Evolutionary conservation across 2,113 vertebrate species (phyloP), one percentile per base, ranked within the genome.

Genomic region (Hippolais icterina): DNA sequence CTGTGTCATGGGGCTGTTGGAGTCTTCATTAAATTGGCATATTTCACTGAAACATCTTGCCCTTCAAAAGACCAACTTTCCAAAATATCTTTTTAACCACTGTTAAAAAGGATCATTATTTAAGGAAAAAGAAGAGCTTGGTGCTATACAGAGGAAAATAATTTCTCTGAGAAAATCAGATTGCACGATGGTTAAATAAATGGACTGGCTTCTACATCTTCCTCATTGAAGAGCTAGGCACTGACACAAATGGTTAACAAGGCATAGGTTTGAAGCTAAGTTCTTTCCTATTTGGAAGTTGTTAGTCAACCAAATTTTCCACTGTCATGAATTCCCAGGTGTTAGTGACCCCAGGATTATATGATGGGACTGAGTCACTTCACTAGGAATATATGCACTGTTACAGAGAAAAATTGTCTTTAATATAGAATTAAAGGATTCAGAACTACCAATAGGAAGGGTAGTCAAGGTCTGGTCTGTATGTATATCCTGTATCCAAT

Each of bases 151-250:
- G 24, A 46, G 12, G 3, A 77, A 68, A 90, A 71, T 27, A 28
- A 41, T 46, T 68, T 64, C 11, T 41, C 29, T 2, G 6, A 29
- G 75, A 56, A 70, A 85, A 85, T 8, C 25, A 42, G 8, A 52
- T 27, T 31, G 10, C 6, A 14, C 0, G 0, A 68, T 59, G 5
- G 17, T 8, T 69, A 70, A 69, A 78, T 15, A 81, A 80, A 50
- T 21, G 3, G 8, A 65, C 2, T 41, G 72, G 10, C 15, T 88
- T 44, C 37, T 74, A 8, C 11, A 29, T 7, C 8, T 79, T 89
- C n/a, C 20, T 65, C 21, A 6, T 0, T 46, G 29, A 69, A 46
- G 22, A 78, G 25, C 2, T 25, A 39, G n/a, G 10, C 21, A 70
- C 31, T 47, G 23, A 65, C 31, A 60, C 21, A 76, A 54, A 20